phyloP scores from a whole-genome alignment of 2,888 invertebrate species.

The Agriotes lineatus region DNA sequence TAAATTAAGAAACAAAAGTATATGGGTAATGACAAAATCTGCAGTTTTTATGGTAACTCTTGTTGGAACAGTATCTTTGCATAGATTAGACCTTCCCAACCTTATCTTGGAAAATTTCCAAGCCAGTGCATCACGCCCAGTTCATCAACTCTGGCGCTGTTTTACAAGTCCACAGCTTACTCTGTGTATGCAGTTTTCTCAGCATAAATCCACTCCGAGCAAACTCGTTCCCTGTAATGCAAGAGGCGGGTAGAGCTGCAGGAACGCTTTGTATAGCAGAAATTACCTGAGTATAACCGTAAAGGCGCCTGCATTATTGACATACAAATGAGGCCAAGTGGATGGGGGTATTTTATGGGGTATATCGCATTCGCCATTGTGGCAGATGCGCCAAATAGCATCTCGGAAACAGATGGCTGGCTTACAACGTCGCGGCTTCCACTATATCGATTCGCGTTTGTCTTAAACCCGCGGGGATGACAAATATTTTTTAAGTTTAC shows the following conservation, averaged over 20 bases:
- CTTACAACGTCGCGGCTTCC: constrained; percentile 32
- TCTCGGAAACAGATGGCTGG: constrained; percentile 30
- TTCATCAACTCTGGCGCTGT: too few species aligned
- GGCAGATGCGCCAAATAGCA: constrained; percentile 24
- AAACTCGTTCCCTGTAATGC: too few species aligned
- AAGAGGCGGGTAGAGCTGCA: neutral
- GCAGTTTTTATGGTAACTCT: too few species aligned
- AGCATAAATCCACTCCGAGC: too few species aligned
- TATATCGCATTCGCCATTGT: constrained; percentile 24
- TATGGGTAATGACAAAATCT: too few species aligned
- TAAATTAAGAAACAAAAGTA: too few species aligned
- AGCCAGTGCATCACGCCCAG: too few species aligned
- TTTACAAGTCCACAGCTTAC: too few species aligned
- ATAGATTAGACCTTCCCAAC: too few species aligned
- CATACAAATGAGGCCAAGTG: constrained; percentile 15
- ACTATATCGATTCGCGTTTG: constrained; percentile 31
- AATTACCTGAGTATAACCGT: neutral
- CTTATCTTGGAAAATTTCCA: too few species aligned
- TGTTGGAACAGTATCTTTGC: too few species aligned
- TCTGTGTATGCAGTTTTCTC: too few species aligned
- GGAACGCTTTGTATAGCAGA: neutral
- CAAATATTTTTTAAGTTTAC: constrained; percentile 9
- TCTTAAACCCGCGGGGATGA: constrained; percentile 15
- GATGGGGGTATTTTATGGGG: constrained; percentile 24
- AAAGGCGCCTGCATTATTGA: constrained; percentile 9